phyloP scores from a whole-genome alignment of 2,113 vertebrate genomes.

The Calypte anna region DNA sequence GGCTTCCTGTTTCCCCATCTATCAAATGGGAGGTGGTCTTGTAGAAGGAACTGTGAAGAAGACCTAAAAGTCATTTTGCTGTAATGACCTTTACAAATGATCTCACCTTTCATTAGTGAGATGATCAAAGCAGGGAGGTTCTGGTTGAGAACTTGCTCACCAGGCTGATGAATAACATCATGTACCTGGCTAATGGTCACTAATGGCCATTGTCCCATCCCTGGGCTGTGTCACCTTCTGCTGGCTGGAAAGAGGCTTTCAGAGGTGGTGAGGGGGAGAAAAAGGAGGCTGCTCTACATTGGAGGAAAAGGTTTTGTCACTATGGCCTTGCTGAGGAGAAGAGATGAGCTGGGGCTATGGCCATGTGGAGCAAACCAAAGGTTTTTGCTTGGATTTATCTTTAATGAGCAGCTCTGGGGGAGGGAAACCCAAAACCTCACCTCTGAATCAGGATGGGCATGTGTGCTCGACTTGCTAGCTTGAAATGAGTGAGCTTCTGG shows the following conservation, averaged over 20 bases:
- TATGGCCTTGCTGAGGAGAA: accelerated
- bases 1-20: background rate
- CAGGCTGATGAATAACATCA: background rate
- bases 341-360: background rate
- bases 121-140: background rate
- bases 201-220: background rate
- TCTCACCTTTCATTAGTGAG: background rate
- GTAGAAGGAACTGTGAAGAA: background rate
- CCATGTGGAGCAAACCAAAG: background rate
- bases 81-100: background rate
- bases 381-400: background rate
- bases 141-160: background rate
- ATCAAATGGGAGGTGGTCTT: background rate
- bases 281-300: background rate
- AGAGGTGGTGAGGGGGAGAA: background rate
- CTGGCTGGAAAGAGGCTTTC: background rate
- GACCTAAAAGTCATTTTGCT: background rate
- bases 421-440: accelerated
- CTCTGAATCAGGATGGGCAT: accelerated
- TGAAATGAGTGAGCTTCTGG: background rate
- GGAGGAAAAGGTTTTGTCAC: background rate
- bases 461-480: background rate
- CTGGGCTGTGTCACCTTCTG: background rate
- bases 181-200: accelerated
- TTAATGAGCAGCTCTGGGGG: too few relatives aligned